A percentile compares a stretch with the other conserved stretches of the same genome.
Evolutionary conservation across 1,140 invertebrate species (phyloP).

Genomic region (Diabrotica virgifera): DNA sequence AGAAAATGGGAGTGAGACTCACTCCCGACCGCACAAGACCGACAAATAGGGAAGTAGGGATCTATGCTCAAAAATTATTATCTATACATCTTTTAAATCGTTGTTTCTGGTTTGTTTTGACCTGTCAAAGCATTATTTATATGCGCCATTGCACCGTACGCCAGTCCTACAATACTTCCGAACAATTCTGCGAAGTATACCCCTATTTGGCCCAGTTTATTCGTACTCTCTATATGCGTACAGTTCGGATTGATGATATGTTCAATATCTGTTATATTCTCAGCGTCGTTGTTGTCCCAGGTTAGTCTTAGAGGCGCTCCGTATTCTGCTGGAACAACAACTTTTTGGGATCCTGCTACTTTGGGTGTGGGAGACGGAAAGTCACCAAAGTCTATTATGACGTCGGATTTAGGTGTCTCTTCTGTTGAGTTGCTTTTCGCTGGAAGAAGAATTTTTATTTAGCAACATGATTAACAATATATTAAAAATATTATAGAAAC

Average conservation of each 20-base stretch:
- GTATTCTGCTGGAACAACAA: slow-evolving; percentile 7
- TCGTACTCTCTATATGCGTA: background rate
- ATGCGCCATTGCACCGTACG: slow-evolving; percentile 31
- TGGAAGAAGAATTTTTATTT: background rate
- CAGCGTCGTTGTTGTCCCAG: slow-evolving; percentile 4
- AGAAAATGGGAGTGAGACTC: no score
- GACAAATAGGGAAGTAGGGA: no score
- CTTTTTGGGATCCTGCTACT: slow-evolving; percentile 2
- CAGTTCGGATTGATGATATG: background rate
- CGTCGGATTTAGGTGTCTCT: background rate
- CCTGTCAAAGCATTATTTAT: slow-evolving; percentile 12
- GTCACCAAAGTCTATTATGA: background rate
- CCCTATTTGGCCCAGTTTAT: slow-evolving; percentile 22
- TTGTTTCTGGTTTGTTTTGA: background rate
- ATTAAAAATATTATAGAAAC: no score
- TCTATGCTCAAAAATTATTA: no score
- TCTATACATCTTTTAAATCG: background rate
- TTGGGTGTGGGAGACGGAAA: background rate
- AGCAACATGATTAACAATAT: no score
- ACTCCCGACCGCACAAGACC: no score
- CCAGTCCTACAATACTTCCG: slow-evolving; percentile 28
- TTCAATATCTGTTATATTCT: background rate
- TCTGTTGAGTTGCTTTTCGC: background rate
- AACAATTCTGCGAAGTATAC: slow-evolving; percentile 30
- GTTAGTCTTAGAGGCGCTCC: slow-evolving; percentile 9